Conservation (phyloP, 2,113 vertebrate genomes). For the Eclectus roratus region DNA sequence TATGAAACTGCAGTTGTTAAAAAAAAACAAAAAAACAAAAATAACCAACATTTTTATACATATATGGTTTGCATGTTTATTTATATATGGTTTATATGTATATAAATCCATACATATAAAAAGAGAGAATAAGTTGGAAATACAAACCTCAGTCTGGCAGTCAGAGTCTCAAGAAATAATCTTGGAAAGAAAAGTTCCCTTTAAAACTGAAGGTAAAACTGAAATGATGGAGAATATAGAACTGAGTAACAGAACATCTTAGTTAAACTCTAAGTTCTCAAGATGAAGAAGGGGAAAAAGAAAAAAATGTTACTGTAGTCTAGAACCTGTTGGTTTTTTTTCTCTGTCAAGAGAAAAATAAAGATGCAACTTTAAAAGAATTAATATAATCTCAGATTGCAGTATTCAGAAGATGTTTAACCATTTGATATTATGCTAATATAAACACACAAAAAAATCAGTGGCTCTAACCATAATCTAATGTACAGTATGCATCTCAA, state of each 20-base stretch:
- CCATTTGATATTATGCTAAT: background rate
- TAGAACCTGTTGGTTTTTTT: background rate
- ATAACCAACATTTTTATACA: too few relatives aligned
- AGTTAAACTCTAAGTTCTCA: background rate
- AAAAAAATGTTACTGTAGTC: background rate
- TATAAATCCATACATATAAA: too few relatives aligned
- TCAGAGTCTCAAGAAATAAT: too few relatives aligned
- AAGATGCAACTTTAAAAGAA: background rate
- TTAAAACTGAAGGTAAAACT: background rate
- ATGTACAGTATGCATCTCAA: background rate
- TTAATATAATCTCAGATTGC: background rate
- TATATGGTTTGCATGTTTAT: background rate
- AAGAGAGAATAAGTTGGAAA: too few relatives aligned
- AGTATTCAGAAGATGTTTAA: background rate
- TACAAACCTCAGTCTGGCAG: too few relatives aligned
- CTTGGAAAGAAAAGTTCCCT: background rate
- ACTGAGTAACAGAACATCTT: background rate
- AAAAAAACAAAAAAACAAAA: background rate
- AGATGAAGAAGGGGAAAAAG: background rate
- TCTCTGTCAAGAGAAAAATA: background rate
- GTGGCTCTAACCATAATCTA: background rate
- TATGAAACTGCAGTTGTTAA: background rate
- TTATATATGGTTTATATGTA: too few relatives aligned
- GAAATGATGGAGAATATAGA: background rate
- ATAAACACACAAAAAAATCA: background rate